These are phyloP conservation scores for Noctuana brunneofusca DNA, from an alignment of 2,888 invertebrate genomes.

Conservation along the genomic window DNA sequence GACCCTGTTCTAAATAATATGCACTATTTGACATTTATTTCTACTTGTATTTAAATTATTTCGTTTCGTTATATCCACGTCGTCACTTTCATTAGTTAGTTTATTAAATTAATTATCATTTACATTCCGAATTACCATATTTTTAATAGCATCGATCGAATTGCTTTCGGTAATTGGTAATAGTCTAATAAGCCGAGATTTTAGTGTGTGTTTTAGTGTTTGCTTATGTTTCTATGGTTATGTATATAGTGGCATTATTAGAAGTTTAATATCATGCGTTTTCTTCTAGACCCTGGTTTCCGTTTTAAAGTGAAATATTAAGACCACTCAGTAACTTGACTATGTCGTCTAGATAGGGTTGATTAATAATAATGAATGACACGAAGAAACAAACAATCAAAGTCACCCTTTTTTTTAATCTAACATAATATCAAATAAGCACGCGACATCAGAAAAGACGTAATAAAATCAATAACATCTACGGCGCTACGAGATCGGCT, in stretches of 20 bases:
- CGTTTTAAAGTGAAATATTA: background rate
- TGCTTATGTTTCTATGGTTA: too few relatives aligned
- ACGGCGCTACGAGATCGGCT: slow-evolving; percentile 28
- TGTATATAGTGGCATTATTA: background rate
- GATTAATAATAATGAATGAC: background rate
- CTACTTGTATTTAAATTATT: slow-evolving; percentile 47
- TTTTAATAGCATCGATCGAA: background rate
- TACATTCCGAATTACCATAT: background rate
- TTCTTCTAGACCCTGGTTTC: too few relatives aligned
- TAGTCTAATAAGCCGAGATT: too few relatives aligned
- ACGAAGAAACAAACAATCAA: background rate
- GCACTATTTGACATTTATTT: slow-evolving; percentile 35
- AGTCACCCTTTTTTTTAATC: background rate
- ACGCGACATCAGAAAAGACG: background rate
- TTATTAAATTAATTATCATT: background rate
- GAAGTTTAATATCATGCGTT: background rate
- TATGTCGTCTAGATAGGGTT: background rate
- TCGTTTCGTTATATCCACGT: slow-evolving; percentile 30
- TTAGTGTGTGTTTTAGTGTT: too few relatives aligned
- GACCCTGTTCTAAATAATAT: slow-evolving; percentile 72
- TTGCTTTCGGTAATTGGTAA: background rate
- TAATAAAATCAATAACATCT: slow-evolving; percentile 10
- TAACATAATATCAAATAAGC: background rate
- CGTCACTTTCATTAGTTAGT: slow-evolving; percentile 6
- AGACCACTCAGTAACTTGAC: background rate